Evolutionary conservation across 2,113 vertebrate genomes (phyloP), one percentile per base, ranked within the genome.

Genomic region (Gobio gobio): DNA sequence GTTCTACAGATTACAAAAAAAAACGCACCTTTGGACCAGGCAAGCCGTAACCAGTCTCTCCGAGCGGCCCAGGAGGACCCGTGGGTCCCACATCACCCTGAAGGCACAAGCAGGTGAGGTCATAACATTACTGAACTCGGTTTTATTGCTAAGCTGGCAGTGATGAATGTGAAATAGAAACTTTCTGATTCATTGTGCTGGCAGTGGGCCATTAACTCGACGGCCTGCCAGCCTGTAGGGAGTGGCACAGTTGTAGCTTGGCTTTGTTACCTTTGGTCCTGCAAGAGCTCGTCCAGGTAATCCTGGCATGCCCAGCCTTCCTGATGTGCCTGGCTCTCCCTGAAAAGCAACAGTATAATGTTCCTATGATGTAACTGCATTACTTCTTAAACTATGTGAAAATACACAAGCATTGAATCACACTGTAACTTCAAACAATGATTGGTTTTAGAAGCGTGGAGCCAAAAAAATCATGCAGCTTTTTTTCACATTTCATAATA

Each of bases 21-120:
- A 66, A 68, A 43, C 13, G 12, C 36, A 97, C 97, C 95, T 97
- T 97, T 90, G 96, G 94, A 81, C 97, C 97, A 88, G 96, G 95
- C 88, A 97, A 93, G 76, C 97, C 97, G 82, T 95, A 90, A 63
- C 96, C 96, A 86, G 96, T 95, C 93, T 97, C 97, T 82, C 97
- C 97, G 86, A 94, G 20, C 54, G 93, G 95, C 64, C 97, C 97
- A 88, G 92, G 43, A 45, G 94, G 93, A 84, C 97, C 97, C 88
- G 91, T 24, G 45, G 95, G 92, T 20, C 97, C 97, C 14, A 89
- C 7, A 70, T 98, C 96, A 87, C 97, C 97, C 97, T 98, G 83
- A 47, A 91, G 86, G 89, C 43, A 84, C 73, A 90, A 81, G 89
- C 86, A 70, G 51, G 86, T 83, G 63, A 86, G 22, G 86, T 66